phyloP scores from a whole-genome alignment of 2,888 invertebrate species.

The Xylophagus ater region DNA sequence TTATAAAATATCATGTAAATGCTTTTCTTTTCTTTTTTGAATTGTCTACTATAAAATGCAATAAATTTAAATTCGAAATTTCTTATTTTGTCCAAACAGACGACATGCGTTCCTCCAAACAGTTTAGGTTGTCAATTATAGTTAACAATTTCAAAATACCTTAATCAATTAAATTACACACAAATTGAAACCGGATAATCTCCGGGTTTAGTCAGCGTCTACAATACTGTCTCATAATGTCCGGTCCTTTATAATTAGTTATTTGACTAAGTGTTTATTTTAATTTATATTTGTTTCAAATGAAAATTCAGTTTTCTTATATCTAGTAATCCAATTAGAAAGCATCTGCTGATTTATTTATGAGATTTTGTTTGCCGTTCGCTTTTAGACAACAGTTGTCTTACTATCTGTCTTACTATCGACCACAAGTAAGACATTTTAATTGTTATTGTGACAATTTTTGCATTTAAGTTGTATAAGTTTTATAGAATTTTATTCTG shows the following conservation, averaged over 20 bases:
- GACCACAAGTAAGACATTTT: too few relatives aligned
- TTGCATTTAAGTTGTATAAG: too few relatives aligned
- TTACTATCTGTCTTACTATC: too few relatives aligned
- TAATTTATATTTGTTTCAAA: constrained; percentile 10
- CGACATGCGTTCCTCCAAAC: not conserved
- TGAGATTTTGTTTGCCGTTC: constrained; percentile 8
- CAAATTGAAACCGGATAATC: not conserved
- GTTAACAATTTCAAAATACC: not conserved
- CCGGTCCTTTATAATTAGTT: constrained; percentile 11
- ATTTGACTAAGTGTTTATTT: constrained; percentile 12
- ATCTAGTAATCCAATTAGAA: constrained; percentile 14
- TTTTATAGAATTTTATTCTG: too few relatives aligned
- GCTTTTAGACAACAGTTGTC: constrained; percentile 5
- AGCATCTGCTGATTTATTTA: constrained; percentile 14
- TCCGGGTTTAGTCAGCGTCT: too few relatives aligned
- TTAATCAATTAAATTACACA: not conserved
- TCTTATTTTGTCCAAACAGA: not conserved
- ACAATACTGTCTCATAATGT: constrained; percentile 2
- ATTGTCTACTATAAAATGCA: not conserved
- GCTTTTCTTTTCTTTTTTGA: not conserved
- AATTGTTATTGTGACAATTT: too few relatives aligned
- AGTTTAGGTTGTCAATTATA: too few relatives aligned
- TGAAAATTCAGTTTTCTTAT: constrained; percentile 14
- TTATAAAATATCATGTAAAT: not conserved
- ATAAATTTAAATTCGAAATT: not conserved